A percentile compares a stretch with the other conserved stretches of the same genome.
Evolutionary conservation across 2,797 vertebrate genomes (phyloP).

Genomic region (Neosilurus mollespiculum): DNA sequence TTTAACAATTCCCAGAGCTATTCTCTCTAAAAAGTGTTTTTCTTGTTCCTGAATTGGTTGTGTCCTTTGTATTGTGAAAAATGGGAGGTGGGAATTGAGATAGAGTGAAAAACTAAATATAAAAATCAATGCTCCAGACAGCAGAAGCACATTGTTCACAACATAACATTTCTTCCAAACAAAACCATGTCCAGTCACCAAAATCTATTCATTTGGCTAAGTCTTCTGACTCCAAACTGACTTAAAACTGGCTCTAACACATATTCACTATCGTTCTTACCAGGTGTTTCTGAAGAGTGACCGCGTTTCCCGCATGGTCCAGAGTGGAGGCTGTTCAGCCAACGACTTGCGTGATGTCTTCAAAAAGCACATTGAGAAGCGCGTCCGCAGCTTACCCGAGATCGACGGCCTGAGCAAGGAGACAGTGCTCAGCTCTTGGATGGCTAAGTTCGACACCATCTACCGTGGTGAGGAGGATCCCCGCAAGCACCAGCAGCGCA

Average conservation of each 20-base stretch:
- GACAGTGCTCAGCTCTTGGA: conserved; percentile 96
- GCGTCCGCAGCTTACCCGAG: conserved; percentile 93
- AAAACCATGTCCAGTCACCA: background rate
- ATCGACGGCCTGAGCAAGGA: conserved; percentile 97
- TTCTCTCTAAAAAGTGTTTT: background rate
- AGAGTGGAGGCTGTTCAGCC: conserved; percentile 92
- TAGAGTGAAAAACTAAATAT: background rate
- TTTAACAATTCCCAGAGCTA: background rate
- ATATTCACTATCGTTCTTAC: background rate
- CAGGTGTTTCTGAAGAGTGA: conserved; percentile 97
- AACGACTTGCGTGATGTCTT: conserved; percentile 94
- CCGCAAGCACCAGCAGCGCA: conserved; percentile 84
- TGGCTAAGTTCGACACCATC: conserved; percentile 95
- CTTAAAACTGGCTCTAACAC: background rate
- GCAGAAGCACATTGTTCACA: background rate
- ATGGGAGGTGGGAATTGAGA: conserved; percentile 1
- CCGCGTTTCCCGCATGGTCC: conserved; percentile 93
- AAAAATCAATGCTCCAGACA: background rate
- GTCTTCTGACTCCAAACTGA: background rate
- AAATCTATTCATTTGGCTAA: background rate
- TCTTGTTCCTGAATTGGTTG: background rate
- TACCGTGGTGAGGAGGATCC: conserved; percentile 93
- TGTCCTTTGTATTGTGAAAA: background rate
- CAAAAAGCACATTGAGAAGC: conserved; percentile 97
- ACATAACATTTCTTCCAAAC: background rate